phyloP scores from a whole-genome alignment of 30 jellyfish, hydroid and myxozoan genomes.

The Aurelia aurita region DNA sequence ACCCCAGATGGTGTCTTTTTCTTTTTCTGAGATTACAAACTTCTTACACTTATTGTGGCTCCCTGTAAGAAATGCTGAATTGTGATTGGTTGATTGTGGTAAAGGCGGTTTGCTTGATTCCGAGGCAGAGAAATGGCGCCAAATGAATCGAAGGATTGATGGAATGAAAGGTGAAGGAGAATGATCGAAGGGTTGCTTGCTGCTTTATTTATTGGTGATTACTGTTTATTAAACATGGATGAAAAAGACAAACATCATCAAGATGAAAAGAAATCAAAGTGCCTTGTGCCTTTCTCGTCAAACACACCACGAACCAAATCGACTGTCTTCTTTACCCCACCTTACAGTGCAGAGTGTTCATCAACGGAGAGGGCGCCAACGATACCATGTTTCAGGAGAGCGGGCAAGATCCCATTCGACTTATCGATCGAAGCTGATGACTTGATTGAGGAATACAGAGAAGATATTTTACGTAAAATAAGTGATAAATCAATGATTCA shows the following conservation, averaged over 20 bases:
- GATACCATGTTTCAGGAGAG: conserved; percentile 13
- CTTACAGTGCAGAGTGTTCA: conserved; percentile 28
- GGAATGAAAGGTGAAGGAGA: neutral
- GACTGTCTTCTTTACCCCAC: conserved; percentile 57
- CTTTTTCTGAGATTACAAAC: no score
- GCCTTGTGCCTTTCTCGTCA: conserved; percentile 38
- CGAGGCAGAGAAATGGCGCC: conserved; percentile 79
- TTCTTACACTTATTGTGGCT: conserved; percentile 21
- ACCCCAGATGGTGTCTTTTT: no score
- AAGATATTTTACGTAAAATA: conserved; percentile 32
- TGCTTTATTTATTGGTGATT: neutral
- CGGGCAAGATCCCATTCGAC: conserved; percentile 43
- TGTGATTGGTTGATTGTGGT: conserved; percentile 39
- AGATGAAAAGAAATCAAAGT: neutral
- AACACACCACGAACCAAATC: conserved; percentile 56
- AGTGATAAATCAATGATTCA: conserved; percentile 11
- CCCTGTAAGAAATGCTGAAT: conserved; percentile 44
- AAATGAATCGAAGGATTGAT: conserved; percentile 1
- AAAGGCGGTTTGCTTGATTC: conserved; percentile 74
- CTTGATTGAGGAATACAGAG: conserved; percentile 19
- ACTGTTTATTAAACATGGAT: conserved; percentile 33
- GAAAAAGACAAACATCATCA: conserved; percentile 18
- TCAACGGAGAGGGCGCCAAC: conserved; percentile 6
- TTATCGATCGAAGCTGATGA: conserved; percentile 42
- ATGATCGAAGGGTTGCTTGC: neutral